Evolutionary conservation across 2,113 vertebrate genomes (phyloP).

Genomic region (Megaceryle torquata): DNA sequence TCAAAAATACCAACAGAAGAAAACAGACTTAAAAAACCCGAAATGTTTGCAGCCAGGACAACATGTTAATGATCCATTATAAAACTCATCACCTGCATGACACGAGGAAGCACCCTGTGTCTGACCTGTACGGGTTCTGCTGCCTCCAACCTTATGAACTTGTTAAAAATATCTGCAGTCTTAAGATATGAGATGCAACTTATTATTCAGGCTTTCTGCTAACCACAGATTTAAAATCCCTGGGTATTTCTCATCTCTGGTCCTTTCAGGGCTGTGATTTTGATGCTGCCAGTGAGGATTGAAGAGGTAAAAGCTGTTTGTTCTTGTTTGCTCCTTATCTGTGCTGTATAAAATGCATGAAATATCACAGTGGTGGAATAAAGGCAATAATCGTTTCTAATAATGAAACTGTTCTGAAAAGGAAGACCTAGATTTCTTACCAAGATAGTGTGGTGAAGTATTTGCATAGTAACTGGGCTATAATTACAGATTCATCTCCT

Average conservation of each 20-base stretch:
- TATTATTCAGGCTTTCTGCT: neutral
- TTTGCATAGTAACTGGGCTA: slow-evolving; percentile 46
- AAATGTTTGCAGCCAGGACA: neutral
- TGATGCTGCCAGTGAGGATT: slow-evolving; percentile 29
- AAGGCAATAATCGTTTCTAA: slow-evolving; percentile 60
- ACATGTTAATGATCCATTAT: neutral
- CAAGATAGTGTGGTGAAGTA: slow-evolving; percentile 29
- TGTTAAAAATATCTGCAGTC: neutral
- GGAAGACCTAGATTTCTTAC: slow-evolving; percentile 53
- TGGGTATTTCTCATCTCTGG: neutral
- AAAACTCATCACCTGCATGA: neutral
- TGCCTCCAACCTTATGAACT: neutral
- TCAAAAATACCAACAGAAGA: neutral
- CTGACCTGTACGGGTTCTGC: neutral
- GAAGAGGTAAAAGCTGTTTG: slow-evolving; percentile 58
- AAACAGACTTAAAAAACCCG: neutral
- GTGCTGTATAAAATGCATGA: slow-evolving; percentile 31
- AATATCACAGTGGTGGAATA: slow-evolving; percentile 42
- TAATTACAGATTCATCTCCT: slow-evolving; percentile 62
- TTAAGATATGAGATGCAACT: neutral
- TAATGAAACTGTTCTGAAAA: slow-evolving; percentile 53
- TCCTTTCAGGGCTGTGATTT: slow-evolving; percentile 19
- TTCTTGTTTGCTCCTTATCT: slow-evolving; percentile 62
- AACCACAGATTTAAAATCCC: slow-evolving; percentile 11
- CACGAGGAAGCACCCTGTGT: neutral